Evolutionary conservation across 2,797 vertebrate genomes (phyloP), one percentile per base, ranked within the genome.

Genomic region (Thunnus albacares): DNA sequence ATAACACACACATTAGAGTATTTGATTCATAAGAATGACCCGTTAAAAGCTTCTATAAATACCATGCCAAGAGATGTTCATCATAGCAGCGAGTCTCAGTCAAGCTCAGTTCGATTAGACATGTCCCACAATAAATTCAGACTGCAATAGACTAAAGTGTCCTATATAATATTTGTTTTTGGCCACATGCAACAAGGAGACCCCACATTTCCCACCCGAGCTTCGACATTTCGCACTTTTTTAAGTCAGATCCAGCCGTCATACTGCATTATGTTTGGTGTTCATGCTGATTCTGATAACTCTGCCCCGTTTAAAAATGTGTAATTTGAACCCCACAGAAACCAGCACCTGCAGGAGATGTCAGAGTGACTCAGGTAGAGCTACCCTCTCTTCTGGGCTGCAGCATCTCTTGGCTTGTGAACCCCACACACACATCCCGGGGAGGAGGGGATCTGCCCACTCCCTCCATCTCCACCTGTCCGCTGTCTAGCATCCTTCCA

Each of bases 281-380:
- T 94, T 90, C 89, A 89, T 95, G 92, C 90, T 95, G 94, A 93
- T 93, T 91, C 91, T 92, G 80, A 90, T 93, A 66, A 92, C 92
- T 87, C 89, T 93, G 79, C 90, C 93, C 91, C 93, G 71, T 95
- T 93, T 93, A 92, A 95, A 96, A 96, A 95, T 96, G 95, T 96
- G 95, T 88, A 96, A 96, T 96, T 96, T 96, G 94, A 96, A 96
- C 96, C 96, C 95, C 93, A 96, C 96, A 96, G 96, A 96, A 95
- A 96, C 96, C 96, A 96, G 91, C 96, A 96, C 94, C 96, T 96
- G 96, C 96, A 96, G 96, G 96, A 95, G 96, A 96, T 96, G 96
- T 96, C 96, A 96, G 92, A 96, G 94, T 96, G 96, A 96, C 92
- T 95, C 96, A 96, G 96, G 96, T 96, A 96, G 93, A 94, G 88